Base-by-base conservation (phyloP, 2,113 vertebrate genomes). In the Lophura nycthemera region DNA sequence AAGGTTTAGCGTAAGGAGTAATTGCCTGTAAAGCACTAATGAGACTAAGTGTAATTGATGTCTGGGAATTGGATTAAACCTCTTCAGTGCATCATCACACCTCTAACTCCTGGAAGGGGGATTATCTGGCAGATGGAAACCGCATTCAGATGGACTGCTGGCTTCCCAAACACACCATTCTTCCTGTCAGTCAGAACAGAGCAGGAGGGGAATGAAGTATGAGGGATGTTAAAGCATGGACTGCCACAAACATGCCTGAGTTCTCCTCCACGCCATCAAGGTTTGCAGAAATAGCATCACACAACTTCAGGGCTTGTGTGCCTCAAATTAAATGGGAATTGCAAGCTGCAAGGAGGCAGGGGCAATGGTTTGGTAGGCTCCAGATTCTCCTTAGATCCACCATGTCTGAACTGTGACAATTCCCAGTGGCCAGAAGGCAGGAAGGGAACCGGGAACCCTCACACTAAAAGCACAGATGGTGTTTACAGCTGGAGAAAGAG, bases 21-120 rank as follows among this genome's bases (percentile, higher is more conserved):
- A 84, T 84, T 90, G 87, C 27, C 83, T 77, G 83, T 77, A 90
- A 81, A 88, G 67, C 19, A 77, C 60, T 34, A 59, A 81, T 59
- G 60, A 54, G 59, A 67, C 70, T 22, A 42, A 80, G 65, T 7
- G 40, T 81, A 84, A 90, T 34, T 67, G 74, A 90, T 42, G 70
- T 11, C 40, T 73, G 80, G 87, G 83, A 90, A 85, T 38, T 69
- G 79, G 84, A 75, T 93, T 88, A 85, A 90, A 85, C 48, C 88
- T 81, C 83, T 52, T 64, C 13, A 6, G 83, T 82, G 75, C 65
- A 43, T 73, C 80, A 48, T 22, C 12, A 2, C 80, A 90, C 65
- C 79, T 90, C 60, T n/a, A 24, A 36, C 64, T 90, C 70, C 83
- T 0, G 0, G 59, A 52, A 90, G 60, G 13, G 29, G 47, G 11